phyloP scores from a whole-genome alignment of 2,797 vertebrate species.

The Urocyon cinereoargenteus region DNA sequence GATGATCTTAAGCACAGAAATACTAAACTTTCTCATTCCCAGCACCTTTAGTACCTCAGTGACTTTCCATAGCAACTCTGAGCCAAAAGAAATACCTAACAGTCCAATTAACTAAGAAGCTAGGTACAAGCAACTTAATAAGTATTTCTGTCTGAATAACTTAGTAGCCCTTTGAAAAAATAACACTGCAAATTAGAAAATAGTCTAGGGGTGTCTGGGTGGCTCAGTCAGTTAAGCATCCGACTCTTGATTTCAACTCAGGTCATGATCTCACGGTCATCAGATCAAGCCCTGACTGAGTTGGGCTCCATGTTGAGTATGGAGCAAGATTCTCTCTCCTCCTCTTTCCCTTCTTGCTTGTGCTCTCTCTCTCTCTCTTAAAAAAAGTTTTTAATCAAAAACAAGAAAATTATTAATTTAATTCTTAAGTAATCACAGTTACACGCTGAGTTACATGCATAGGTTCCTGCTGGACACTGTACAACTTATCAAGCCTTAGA shows the following conservation, averaged over 20 bases:
- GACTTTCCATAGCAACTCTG: neutral
- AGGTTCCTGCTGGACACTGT: neutral
- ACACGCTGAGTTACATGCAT: no score
- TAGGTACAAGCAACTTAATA: neutral
- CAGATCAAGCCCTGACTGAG: neutral
- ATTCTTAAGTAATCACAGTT: neutral
- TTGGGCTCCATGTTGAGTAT: neutral
- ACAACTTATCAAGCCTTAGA: neutral
- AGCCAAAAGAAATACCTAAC: neutral
- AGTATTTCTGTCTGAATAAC: neutral
- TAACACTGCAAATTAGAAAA: slow-evolving; percentile 17
- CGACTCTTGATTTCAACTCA: neutral
- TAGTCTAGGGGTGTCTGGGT: neutral
- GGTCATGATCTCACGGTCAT: neutral
- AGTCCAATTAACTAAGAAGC: slow-evolving; percentile 27
- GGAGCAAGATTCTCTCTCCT: neutral
- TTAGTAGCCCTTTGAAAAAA: slow-evolving; percentile 17
- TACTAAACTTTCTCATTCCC: neutral
- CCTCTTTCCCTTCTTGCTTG: neutral
- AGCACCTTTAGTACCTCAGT: neutral
- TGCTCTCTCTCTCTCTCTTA: neutral
- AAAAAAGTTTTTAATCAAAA: no score
- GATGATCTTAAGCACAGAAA: neutral
- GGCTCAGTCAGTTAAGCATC: neutral
- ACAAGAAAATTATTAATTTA: neutral